Base-by-base conservation (phyloP, 2,888 invertebrate species). In the Adelphocoris suturalis region DNA sequence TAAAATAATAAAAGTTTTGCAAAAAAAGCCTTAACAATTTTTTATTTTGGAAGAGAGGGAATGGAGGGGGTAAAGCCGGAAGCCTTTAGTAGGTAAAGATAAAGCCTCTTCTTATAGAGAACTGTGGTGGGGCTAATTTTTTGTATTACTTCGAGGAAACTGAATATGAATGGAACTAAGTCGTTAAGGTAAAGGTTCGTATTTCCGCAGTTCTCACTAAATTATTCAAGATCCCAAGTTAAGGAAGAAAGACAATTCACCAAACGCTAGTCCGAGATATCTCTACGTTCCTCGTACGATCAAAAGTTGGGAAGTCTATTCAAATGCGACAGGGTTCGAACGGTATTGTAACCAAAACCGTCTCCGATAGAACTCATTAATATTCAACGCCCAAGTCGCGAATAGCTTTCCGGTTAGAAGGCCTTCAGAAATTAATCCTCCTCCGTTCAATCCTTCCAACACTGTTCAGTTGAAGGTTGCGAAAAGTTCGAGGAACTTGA, bases 401-500 rank as follows among this genome's bases (percentile, higher is more conserved):
- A 68, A 68, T 68, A 68, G 68, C 68, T 68, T 52, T 61, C 61
- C 19, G 61, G 19, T 61, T n/a, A 37, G 61, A n/a, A 19, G 61
- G 61, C 19, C 46, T 48, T 81, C 48, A 23, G 16, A 81, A 81
- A 47, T 48, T 81, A 81, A 81, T 48, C 37, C 81, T 3, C 61
- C 47, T 16, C n/a, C 81, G 47, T 81, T 48, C 81, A 81, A 16
- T 47, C 81, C 81, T 48, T 48, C 12, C 14, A 81, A 37, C 37
- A 37, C 37, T 37, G 37, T 7, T 37, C 37, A 37, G 7, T 7
- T 37, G 37, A 81, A 47, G 48, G 48, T 81, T 81, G 47, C 47
- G 19, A 81, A 46, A 48, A 81, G 48, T 81, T 48, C 81, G 81
- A n/a, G 13, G 16, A 48, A 81, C 47, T 81, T 81, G 48, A 81